Evolutionary conservation across 2,888 invertebrate genomes (phyloP), one percentile per base, ranked within the genome.

Genomic region (Habrosyne pyritoides): DNA sequence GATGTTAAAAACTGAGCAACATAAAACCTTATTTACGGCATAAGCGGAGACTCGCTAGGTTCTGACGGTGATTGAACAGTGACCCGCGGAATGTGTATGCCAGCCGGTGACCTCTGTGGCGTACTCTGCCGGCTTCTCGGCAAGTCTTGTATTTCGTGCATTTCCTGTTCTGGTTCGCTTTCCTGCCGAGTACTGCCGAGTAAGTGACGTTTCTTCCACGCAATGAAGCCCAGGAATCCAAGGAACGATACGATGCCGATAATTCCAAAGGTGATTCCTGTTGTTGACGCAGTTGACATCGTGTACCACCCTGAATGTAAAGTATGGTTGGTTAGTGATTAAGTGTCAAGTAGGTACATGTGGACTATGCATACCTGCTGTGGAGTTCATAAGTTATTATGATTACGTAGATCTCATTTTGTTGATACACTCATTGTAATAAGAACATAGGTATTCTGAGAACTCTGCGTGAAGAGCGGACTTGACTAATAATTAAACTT

Each of bases 201-300:
- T 14, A 85, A 57, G 0, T 73, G 61, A 10, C 83, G 73, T 51
- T 82, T 84, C 69, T 83, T 87, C 89, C 89, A 91, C 0, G 81
- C 86, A 1, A 83, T 52, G 42, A 83, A 73, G 0, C 79, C 87
- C 0, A 90, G 71, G 1, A 82, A 53, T 2, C 55, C 66, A 1
- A 91, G 67, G 24, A 82, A 66, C 0, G 67, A 63, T 0, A 73
- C 67, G 1, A 86, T 74, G 1, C 78, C 72, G 7, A 90, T 74
- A 0, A 71, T 78, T 4, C 87, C 91, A 21, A 90, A 76, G 1
- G 83, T 81, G 51, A 91, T 82, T 6, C 87, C 88, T 0, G 86
- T 84, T 0, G 81, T 81, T 12, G 91, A 88, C n/a, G 89, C 89
- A 68, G 83, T 85, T 21, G 91, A 87, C 83, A 91, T 84, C 61